Evolutionary conservation across 2,797 vertebrate genomes (phyloP), one percentile per base, ranked within the genome.

Genomic region (Rhinoraja longicauda): DNA sequence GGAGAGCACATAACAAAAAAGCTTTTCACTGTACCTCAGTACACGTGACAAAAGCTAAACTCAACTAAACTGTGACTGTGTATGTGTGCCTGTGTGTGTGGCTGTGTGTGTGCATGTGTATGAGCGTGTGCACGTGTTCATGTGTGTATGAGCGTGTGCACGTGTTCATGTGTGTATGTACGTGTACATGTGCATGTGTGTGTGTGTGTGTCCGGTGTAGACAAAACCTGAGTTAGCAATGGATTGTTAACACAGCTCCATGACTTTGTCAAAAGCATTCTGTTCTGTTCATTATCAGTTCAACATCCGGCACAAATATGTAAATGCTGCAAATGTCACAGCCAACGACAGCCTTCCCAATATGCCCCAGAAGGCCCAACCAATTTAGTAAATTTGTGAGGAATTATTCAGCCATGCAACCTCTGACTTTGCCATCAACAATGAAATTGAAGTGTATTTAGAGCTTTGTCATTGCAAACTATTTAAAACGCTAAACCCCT

Each of bases 401-500:
- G 70, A 39, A 57, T 53, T 72, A 92, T 53, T 92, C 36, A n/a
- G 21, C 67, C 10, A 45, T 8, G 26, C 36, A 92, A 70, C 39
- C 70, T 53, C 64, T 9, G 39, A 70, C 26, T 73, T 73, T 92
- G 39, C 53, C 73, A 53, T 92, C 90, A 92, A 75, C 45, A 73
- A 92, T 75, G 57, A 45, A 45, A 75, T 67, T 75, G 70, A 9
- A 73, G 29, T 75, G 24, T 53, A 92, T 75, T 92, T 75, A 39
- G 90, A 57, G 90, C 39, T 92, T 91, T 36, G 72, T 39, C 9
- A n/a, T 73, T 26, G 73, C 62, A 75, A 92, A 92, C 70, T 75
- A 67, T 75, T 92, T 92, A 92, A 88, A 88, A 92, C n/a, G 72
- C 70, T 57, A 73, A 91, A 75, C 75, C 90, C 39, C 39, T 92